phyloP scores from a whole-genome alignment of 1,140 invertebrate species.

The Polyergus mexicanus region DNA sequence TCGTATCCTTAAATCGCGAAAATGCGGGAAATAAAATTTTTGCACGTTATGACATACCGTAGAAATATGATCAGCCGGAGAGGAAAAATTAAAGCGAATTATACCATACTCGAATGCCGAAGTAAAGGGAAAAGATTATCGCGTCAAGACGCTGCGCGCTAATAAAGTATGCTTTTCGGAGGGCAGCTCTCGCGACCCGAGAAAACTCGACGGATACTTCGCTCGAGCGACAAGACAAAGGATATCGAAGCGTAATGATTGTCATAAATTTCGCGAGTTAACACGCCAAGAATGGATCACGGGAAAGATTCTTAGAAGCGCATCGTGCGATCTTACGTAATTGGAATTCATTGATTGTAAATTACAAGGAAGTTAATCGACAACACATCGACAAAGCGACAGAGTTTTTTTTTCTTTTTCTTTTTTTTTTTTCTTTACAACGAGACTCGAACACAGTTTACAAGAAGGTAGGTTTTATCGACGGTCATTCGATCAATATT shows the following conservation, averaged over 20 bases:
- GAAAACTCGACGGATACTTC: conserved; percentile 20
- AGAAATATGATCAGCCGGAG: background rate
- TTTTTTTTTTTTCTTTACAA: background rate
- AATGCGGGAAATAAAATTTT: background rate
- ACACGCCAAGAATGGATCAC: background rate
- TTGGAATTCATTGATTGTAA: background rate
- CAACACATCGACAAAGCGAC: background rate
- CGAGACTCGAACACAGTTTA: background rate
- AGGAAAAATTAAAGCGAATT: background rate
- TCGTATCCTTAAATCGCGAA: background rate
- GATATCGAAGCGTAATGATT: conserved; percentile 82
- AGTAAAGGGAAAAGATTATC: conserved; percentile 25
- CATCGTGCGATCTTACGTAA: background rate
- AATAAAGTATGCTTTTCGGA: conserved; percentile 55
- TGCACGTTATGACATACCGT: background rate
- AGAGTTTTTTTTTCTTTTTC: too few relatives aligned
- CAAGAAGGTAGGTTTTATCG: background rate
- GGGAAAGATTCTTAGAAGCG: background rate
- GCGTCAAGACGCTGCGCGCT: conserved; percentile 2
- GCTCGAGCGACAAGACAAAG: conserved; percentile 83
- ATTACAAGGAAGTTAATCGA: background rate
- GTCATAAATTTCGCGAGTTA: conserved; percentile 81
- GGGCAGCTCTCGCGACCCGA: background rate
- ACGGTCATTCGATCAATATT: background rate
- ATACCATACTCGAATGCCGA: background rate